Conservation (phyloP, 1,140 invertebrate genomes). For the Caenorhabditis briggsae region DNA sequence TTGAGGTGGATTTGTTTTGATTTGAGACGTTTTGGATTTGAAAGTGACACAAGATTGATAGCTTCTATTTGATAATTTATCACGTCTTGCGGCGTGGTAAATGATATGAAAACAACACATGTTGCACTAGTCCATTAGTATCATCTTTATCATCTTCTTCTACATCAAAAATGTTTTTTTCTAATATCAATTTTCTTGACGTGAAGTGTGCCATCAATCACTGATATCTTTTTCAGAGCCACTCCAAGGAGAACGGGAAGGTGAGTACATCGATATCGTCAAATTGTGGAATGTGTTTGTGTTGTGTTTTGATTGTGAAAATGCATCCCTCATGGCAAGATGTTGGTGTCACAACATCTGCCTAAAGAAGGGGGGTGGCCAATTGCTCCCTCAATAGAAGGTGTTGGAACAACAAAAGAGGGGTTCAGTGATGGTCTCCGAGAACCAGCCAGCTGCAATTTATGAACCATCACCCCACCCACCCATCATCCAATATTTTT, state of each 20-base stretch:
- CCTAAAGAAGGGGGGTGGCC: not conserved
- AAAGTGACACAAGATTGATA: not conserved
- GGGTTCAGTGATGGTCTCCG: constrained; percentile 2
- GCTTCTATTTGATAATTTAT: constrained; percentile 4
- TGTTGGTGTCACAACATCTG: constrained; percentile 41
- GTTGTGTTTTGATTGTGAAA: constrained; percentile 44
- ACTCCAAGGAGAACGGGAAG: constrained; percentile 46
- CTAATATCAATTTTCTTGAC: not conserved
- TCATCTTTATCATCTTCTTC: not conserved
- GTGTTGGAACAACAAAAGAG: constrained; percentile 48
- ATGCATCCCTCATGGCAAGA: not conserved
- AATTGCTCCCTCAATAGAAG: constrained; percentile 45
- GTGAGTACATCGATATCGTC: constrained; percentile 22
- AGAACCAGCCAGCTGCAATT: constrained; percentile 44
- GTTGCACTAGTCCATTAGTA: constrained; percentile 16
- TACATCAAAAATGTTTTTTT: not conserved
- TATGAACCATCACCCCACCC: constrained; percentile 26
- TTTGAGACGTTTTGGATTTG: not conserved
- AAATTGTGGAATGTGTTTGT: not conserved
- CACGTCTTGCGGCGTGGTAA: constrained; percentile 28
- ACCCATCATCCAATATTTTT: constrained; percentile 51
- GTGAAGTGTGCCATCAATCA: constrained; percentile 36
- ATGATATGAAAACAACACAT: not conserved
- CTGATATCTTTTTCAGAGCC: constrained; percentile 41
- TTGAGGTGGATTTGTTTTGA: not conserved